Base-by-base conservation (phyloP, 2,113 vertebrate species). In the Microcebus tavaratra region DNA sequence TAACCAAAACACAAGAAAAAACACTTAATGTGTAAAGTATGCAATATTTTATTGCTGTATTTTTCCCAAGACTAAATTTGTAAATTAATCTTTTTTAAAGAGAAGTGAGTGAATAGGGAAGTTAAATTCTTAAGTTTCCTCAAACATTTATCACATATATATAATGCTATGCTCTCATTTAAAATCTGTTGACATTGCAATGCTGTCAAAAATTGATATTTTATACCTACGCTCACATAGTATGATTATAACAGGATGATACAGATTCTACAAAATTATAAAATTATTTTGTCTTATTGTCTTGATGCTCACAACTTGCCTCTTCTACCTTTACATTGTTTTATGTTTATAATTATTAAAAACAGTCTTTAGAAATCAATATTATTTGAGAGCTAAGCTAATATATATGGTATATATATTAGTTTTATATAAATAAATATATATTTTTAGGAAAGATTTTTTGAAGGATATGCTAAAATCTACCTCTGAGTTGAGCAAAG, bases 391-490 rank as follows among this genome's bases (percentile, higher is more conserved):
- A 92, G 20, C 5, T 90, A 55, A 95, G 23, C 27, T 82, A 53
- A 87, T 25, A 85, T 12, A 39, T n/a, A 61, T 12, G 45, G 39
- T 45, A 2, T 82, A n/a, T 72, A 21, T 83, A 81, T 67, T 36
- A 29, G 23, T 18, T 59, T 61, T 34, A 21, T n/a, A 29, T 61
- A 61, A 76, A 55, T n/a, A 45, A 65, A 78, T 59, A 42, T 78
- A 59, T 20, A 31, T 48, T 72, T 50, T 81, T 50, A 81, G 36
- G 14, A 48, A 87, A n/a, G 23, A 76, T 55, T 36, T 34, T 82
- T 72, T 91, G 18, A 86, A 81, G 8, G 8, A n/a, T 86, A 82
- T 89, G 27, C 48, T 93, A 78, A 93, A 87, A 81, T 92, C 59
- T 94, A 86, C 31, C 59, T 88, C 45, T 85, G 25, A 20, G 55